Evolutionary conservation across 2,113 vertebrate species (phyloP), one percentile per base, ranked within the genome.

Genomic region (Oophaga pumilio): DNA sequence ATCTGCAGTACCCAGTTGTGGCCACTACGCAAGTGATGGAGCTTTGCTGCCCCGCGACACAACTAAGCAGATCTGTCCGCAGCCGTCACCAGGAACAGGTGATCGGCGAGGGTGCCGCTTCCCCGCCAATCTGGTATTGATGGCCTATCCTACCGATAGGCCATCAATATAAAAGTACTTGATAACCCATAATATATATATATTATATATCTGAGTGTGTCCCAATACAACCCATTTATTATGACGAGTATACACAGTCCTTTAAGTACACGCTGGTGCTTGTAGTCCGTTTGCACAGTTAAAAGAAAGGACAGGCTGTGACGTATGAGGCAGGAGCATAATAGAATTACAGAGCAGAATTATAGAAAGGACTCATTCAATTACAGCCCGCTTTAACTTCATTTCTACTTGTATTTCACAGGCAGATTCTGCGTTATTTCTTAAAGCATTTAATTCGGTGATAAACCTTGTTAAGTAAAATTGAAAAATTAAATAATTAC

Each of bases 401-500:
- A 60, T 85, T 85, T 76, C 28, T 76, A 62, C 56, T 74, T 64
- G 84, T 85, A 59, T 76, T 85, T 85, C 57, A 77, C 59, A 85
- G 56, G 73, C 84, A 74, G 59, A 76, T 85, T 77, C 73, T 18
- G 76, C 71, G 64, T 85, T 77, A 64, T 85, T 85, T 52, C 73
- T 43, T 74, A 85, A 85, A 62, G 56, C 57, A 77, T 62, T 85
- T 76, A 43, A 85, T 76, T 85, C 59, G 18, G 53, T 76, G 84
- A 85, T 76, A 85, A 85, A 85, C 71, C 84, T 77, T 76, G 71
- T 85, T 85, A 85, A 64, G 59, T 22, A 76, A 49, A 74, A 85
- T 76, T 43, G 68, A 76, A 85, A 56, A 74, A 85, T 76, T 62
- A 52, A 85, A 85, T 59, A 76, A 76, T 85, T 74, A 33, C 84